A percentile compares a stretch with the other conserved stretches of the same genome.
Conservation (phyloP, 2,113 vertebrate genomes). For the Megaceryle torquata region DNA sequence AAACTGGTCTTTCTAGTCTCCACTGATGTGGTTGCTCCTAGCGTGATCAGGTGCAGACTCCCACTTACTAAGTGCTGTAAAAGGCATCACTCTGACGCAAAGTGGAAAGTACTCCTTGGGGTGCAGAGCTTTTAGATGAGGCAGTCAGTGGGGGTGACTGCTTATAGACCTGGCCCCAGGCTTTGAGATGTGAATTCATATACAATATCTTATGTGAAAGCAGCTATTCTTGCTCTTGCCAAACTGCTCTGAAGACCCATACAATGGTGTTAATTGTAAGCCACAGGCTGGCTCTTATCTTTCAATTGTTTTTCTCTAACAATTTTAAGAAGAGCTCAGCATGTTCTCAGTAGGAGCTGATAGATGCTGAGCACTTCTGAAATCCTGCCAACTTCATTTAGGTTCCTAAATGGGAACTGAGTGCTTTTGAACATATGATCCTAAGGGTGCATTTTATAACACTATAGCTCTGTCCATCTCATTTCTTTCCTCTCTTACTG, state of each 20-base stretch:
- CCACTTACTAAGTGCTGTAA: not conserved
- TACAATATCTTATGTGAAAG: not conserved
- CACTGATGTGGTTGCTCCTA: not conserved
- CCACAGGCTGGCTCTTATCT: conserved; percentile 55
- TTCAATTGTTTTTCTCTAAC: conserved; percentile 49
- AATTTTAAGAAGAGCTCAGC: conserved; percentile 58
- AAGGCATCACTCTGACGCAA: not conserved
- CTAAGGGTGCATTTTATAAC: conserved; percentile 35
- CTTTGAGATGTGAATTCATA: not conserved
- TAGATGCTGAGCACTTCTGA: conserved; percentile 61
- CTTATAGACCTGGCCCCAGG: not conserved
- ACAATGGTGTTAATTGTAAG: conserved; percentile 48
- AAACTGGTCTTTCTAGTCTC: not conserved
- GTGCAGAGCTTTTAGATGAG: not conserved
- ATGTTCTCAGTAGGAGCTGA: conserved; percentile 58
- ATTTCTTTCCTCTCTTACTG: not conserved
- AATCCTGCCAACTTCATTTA: conserved; percentile 53
- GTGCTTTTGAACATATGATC: conserved; percentile 23
- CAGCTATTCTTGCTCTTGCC: conserved; percentile 35
- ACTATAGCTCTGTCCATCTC: not conserved
- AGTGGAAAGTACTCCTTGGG: not conserved
- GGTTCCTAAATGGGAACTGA: conserved; percentile 19
- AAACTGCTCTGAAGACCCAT: conserved; percentile 8
- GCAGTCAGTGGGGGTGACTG: not conserved
- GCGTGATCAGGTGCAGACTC: not conserved